Percentiles rank a stretch among this genome's conserved stretches.
Evolutionary conservation across 2,113 vertebrate species (phyloP).

Genomic region (Melospiza georgiana): DNA sequence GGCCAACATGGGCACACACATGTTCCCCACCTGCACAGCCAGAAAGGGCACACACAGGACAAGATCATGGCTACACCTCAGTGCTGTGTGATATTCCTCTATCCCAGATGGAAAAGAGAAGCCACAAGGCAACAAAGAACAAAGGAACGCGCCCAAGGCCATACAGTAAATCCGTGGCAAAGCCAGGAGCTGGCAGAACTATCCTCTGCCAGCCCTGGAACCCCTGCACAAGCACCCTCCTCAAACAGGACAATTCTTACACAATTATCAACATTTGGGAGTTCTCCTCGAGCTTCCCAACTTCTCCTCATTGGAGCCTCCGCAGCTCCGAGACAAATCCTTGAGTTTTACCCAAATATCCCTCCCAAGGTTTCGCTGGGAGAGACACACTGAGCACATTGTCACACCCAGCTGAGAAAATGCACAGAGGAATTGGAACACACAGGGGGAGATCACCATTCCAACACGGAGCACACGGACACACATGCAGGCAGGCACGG

Average conservation of each 20-base stretch:
- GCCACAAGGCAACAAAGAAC: background rate
- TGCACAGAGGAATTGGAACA: fast-evolving
- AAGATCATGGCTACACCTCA: fast-evolving
- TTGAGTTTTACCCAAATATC: background rate
- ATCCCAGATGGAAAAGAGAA: background rate
- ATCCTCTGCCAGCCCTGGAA: background rate
- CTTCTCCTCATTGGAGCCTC: background rate
- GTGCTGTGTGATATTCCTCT: background rate
- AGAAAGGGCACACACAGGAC: background rate
- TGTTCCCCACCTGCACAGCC: fast-evolving
- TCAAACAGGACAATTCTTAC: background rate
- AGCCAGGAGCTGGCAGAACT: fast-evolving
- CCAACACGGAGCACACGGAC: background rate
- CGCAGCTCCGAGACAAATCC: fast-evolving
- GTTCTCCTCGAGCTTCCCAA: background rate
- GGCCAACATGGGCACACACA: fast-evolving
- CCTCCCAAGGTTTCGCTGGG: background rate
- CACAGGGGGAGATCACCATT: background rate
- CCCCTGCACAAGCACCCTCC: background rate
- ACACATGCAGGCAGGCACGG: background rate
- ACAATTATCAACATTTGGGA: background rate
- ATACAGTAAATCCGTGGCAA: background rate
- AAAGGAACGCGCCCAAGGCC: background rate
- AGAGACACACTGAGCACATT: background rate
- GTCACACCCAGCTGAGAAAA: background rate